Evolutionary conservation across 2,797 vertebrate species (phyloP).

Genomic region (Sebastes trivittatus): DNA sequence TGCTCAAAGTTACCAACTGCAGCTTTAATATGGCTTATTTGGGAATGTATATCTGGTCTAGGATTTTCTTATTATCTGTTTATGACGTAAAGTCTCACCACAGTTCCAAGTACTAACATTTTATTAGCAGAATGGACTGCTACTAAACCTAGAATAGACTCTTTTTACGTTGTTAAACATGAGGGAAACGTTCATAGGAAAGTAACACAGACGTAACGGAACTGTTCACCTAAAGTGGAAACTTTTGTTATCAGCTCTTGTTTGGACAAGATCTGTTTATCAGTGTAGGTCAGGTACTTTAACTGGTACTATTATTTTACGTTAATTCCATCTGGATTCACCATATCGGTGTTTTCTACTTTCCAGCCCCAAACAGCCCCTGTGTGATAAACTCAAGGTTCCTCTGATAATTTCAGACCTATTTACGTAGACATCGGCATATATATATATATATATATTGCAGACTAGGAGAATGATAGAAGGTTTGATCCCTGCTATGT

Average conservation of each 20-base stretch:
- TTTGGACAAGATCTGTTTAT: conserved; percentile 25
- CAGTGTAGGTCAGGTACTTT: not conserved
- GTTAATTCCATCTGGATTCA: not conserved
- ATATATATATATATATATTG: too few relatives aligned
- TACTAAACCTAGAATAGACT: not conserved
- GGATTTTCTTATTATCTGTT: not conserved
- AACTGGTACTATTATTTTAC: not conserved
- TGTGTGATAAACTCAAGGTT: not conserved
- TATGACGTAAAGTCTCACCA: not conserved
- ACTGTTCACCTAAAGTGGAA: conserved; percentile 12
- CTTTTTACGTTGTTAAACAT: not conserved
- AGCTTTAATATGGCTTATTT: not conserved
- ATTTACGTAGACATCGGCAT: too few relatives aligned
- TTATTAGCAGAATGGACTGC: not conserved
- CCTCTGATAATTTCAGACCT: not conserved
- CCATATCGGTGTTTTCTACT: not conserved
- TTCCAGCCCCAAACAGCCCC: not conserved
- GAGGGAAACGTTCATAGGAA: not conserved
- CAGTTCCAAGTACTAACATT: not conserved
- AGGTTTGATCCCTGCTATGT: not conserved
- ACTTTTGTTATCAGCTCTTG: conserved; percentile 6
- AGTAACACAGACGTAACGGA: not conserved
- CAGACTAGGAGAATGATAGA: not conserved
- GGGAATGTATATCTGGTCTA: not conserved
- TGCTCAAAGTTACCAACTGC: too few relatives aligned